phyloP scores from a whole-genome alignment of 2,797 vertebrate species.

The Agapornis canus region DNA sequence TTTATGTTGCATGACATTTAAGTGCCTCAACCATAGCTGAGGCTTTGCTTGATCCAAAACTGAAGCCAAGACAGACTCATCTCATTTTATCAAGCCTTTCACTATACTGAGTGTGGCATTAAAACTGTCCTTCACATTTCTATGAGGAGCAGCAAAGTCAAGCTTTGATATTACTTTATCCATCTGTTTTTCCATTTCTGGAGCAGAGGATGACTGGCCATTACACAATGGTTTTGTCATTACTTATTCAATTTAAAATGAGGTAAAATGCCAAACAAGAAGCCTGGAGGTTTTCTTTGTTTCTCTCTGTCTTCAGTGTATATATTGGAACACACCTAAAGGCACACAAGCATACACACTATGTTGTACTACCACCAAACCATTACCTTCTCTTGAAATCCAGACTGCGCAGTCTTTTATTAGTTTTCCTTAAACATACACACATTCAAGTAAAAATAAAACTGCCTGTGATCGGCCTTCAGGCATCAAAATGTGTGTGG shows the following conservation, averaged over 20 bases:
- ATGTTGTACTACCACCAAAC: background rate
- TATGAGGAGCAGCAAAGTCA: background rate
- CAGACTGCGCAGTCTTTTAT: background rate
- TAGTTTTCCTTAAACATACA: background rate
- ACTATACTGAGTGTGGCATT: background rate
- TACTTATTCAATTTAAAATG: background rate
- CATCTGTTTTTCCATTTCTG: background rate
- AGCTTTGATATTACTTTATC: background rate
- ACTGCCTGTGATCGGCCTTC: conserved; percentile 5
- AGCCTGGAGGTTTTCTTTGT: background rate
- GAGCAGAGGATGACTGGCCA: background rate
- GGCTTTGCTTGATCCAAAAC: background rate
- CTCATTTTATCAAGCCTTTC: background rate
- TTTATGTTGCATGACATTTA: background rate
- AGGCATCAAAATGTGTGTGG: conserved; percentile 44
- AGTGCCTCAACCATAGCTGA: background rate
- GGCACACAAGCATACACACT: background rate
- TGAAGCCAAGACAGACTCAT: background rate
- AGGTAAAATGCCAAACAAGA: background rate
- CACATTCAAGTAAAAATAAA: background rate
- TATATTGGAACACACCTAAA: background rate
- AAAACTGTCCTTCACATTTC: background rate
- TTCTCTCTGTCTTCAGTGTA: background rate
- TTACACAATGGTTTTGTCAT: background rate
- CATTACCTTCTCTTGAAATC: background rate